Evolutionary conservation across 2,113 vertebrate genomes (phyloP).

Genomic region (Mormoops blainvillei): DNA sequence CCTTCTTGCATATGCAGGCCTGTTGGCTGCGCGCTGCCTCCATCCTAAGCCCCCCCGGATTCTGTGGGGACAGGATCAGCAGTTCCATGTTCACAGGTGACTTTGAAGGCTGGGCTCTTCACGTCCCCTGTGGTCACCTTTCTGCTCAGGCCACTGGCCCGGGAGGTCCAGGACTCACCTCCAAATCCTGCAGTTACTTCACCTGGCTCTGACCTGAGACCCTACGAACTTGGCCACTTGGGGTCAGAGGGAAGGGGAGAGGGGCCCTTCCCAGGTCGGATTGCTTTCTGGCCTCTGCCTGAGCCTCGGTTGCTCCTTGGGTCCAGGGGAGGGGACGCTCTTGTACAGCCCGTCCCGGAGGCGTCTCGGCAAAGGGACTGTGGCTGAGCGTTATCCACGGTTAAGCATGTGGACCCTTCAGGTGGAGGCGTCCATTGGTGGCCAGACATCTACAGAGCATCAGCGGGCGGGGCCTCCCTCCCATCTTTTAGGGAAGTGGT

Average conservation of each 20-base stretch:
- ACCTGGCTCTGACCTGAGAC: neutral
- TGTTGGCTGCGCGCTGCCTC: neutral
- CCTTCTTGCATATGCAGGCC: neutral
- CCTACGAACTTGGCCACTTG: neutral
- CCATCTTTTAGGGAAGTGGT: neutral
- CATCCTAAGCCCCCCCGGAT: neutral
- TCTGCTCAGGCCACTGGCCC: neutral
- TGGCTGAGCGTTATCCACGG: neutral
- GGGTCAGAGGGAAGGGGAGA: too few species aligned
- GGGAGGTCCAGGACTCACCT: neutral
- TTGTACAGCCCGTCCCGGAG: neutral
- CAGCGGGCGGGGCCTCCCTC: neutral
- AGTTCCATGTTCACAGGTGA: neutral
- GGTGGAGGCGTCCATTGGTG: rapidly evolving
- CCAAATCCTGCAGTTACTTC: neutral
- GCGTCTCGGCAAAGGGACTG: too few species aligned
- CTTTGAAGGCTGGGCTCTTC: neutral
- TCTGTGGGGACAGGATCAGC: neutral
- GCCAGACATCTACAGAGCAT: neutral
- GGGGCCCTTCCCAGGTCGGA: neutral
- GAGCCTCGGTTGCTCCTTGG: neutral
- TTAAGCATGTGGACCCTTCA: rapidly evolving
- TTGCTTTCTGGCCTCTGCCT: neutral
- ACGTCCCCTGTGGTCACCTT: neutral
- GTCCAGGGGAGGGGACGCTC: neutral